Percentiles rank a stretch among this genome's conserved stretches.
These are phyloP conservation scores for Oscheius onirici DNA, from an alignment of 2,888 invertebrate species.

Conservation along the genomic window DNA sequence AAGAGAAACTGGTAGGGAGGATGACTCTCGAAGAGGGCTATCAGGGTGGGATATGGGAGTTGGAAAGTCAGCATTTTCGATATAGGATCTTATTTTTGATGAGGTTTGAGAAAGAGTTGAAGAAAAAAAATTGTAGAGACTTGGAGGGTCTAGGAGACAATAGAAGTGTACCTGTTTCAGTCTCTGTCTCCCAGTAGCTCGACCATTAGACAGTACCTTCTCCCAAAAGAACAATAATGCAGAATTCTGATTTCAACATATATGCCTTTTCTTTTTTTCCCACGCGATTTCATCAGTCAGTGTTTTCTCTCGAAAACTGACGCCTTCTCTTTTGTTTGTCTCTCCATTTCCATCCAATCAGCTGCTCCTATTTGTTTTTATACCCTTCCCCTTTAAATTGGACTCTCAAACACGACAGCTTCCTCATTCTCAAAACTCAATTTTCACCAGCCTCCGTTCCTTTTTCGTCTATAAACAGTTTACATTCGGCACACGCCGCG, in stretches of 20 bases:
- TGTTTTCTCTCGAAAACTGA: background rate
- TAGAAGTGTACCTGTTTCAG: too few relatives aligned
- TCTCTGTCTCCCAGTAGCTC: too few relatives aligned
- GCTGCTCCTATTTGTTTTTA: background rate
- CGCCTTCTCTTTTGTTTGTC: background rate
- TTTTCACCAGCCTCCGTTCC: slow-evolving; percentile 1
- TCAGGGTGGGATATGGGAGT: background rate
- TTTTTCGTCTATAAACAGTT: slow-evolving; percentile 22
- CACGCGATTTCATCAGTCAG: background rate
- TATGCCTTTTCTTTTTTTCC: background rate
- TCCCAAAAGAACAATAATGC: too few relatives aligned
- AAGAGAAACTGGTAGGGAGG: background rate
- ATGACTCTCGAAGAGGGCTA: background rate
- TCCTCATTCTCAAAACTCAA: background rate
- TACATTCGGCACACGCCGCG: background rate
- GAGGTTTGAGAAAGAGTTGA: background rate
- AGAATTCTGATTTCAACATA: too few relatives aligned
- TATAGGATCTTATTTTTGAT: too few relatives aligned
- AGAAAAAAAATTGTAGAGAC: too few relatives aligned
- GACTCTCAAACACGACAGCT: background rate
- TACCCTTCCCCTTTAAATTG: too few relatives aligned
- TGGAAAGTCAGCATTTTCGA: background rate
- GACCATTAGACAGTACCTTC: too few relatives aligned
- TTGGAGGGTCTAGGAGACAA: too few relatives aligned
- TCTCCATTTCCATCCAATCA: background rate